Evolutionary conservation across 2,113 vertebrate genomes (phyloP), one percentile per base, ranked within the genome.

Genomic region (Gallinago media): DNA sequence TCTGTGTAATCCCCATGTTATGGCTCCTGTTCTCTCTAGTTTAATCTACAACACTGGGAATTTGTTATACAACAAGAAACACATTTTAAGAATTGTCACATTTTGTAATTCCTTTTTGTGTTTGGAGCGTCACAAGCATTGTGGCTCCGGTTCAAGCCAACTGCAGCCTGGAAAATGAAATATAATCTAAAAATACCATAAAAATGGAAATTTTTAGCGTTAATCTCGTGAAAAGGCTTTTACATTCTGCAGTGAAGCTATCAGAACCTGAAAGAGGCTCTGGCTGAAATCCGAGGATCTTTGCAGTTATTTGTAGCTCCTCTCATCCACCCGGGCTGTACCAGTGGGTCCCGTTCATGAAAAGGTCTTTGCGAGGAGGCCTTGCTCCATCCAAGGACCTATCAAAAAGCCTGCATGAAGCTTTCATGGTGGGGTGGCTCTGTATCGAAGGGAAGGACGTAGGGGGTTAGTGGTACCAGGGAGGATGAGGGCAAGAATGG

Each of bases 31-130:
- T 97, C 66, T 80, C 38, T 73, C 55, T 84, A 91, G 73, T 91
- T 97, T 94, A 94, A 97, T 94, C 42, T 74, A 94, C 82, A 97
- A 91, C 90, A 95, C 38, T 72, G 50, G 49, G 70, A 92, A 84
- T 93, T 97, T 96, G 91, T 94, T 95, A 76, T 81, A 96, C 75
- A 97, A 96, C 75, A 96, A 94, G 92, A 91, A 96, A 91, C 86
- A 96, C 85, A 96, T 94, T 96, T 96, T 71, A 96, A 82, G 90
- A 96, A 93, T 94, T 95, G 90, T 94, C 94, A 96, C 91, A 96
- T 97, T 96, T 96, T 92, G 56, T 73, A 83, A 92, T 96, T 95
- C 46, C 31, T 93, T 95, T 94, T 95, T 94, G 56, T 96, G 86
- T 93, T 92, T 93, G 68, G 75, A 95, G 67, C 5, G 0, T 91